phyloP scores from a whole-genome alignment of 1,140 invertebrate genomes.

The Ostrea denselamellosa region DNA sequence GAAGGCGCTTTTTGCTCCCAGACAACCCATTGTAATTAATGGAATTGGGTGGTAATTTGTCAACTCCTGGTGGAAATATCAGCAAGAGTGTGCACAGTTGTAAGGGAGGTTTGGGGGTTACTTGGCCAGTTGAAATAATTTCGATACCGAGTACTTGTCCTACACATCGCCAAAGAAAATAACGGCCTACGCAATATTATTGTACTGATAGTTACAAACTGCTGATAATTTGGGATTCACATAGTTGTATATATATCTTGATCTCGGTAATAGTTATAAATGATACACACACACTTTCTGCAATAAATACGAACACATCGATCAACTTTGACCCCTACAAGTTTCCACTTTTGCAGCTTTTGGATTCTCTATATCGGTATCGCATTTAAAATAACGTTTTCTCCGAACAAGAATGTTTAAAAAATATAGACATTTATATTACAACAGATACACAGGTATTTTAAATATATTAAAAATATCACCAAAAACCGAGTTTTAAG shows the following conservation, averaged over 20 bases:
- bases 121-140: not conserved
- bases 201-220: not conserved
- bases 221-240: not conserved
- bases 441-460: not conserved
- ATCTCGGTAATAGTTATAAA: conserved; percentile 2
- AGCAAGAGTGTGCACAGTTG: not conserved
- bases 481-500: no score
- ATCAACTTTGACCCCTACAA: not conserved
- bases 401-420: not conserved
- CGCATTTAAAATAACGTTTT: not conserved
- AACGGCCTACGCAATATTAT: conserved; percentile 6
- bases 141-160: not conserved
- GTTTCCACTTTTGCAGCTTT: not conserved
- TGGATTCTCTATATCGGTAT: not conserved
- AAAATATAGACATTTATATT: not conserved
- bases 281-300: not conserved
- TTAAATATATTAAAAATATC: no score
- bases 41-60: conserved; percentile 16
- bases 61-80: not conserved
- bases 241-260: not conserved
- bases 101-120: not conserved
- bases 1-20: not conserved
- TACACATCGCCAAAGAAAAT: not conserved
- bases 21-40: conserved; percentile 21
- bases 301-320: not conserved